Evolutionary conservation across 2,797 vertebrate genomes (phyloP), one percentile per base, ranked within the genome.

Genomic region (Dallia pectoralis): DNA sequence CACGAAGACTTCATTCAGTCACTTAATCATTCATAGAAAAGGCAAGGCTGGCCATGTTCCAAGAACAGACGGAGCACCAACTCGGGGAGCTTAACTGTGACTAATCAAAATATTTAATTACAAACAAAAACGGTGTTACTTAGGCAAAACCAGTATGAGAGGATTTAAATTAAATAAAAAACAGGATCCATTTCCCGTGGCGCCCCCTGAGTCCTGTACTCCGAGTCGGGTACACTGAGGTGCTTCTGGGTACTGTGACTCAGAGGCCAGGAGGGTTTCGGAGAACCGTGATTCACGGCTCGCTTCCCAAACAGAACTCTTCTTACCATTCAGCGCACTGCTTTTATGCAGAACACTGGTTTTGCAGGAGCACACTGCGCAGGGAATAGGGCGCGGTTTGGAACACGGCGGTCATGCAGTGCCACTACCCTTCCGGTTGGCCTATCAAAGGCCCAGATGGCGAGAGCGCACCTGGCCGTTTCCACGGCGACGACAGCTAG

Each of bases 201-300:
- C n/a, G n/a, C n/a, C n/a, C n/a, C n/a, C n/a, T n/a, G n/a, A n/a
- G n/a, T n/a, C n/a, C 30, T 29, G 53, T 30, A 19, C 71, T 63
- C 40, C 14, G 40, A 44, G 40, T 44, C 40, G 9, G 0, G 40
- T 44, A 9, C 40, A 6, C 40, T 12, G 12, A 44, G 40, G 40
- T 44, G 40, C 9, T 7, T n/a, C 67, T 32, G 0, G 3, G 69
- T 12, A 69, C 6, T 15, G 51, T 61, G 69, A 44, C 32, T 14
- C 69, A 70, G 49, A 61, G 69, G 73, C 70, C 36, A 72, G 49
- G 0, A 78, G 74, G 72, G 51, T 22, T 65, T 59, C 66, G 44
- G 25, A 56, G 75, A 74, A 79, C 1, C 69, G 36, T 61, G 76
- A 73, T 63, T 81, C 78, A 76, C 66, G 49, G 66, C 47, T 64